Base-by-base conservation (phyloP, 2,113 vertebrate species). In the Gymnorhina tibicen region DNA sequence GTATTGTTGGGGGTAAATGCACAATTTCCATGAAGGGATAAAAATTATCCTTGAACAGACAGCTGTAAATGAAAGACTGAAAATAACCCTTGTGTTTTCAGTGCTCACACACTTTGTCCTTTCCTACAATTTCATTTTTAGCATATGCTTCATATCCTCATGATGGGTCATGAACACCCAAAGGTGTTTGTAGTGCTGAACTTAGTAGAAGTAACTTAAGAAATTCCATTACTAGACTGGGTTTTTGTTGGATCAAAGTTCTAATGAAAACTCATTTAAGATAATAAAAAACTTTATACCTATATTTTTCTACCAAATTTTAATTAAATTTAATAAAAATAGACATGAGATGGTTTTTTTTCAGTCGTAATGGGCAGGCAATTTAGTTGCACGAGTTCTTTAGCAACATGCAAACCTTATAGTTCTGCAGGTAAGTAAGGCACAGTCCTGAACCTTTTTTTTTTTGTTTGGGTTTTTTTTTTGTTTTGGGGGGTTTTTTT, bases 351-450 rank as follows among this genome's bases (percentile, higher is more conserved):
- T 26, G 6, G 16, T 0, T 3, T 13, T 9, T 74, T 75, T 66
- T n/a, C 33, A 35, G 7, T n/a, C 30, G 1, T 50, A 56, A 35
- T 30, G 28, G 19, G 28, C 16, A 72, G 47, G 4, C 11, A 66
- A 37, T 55, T 47, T 32, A 70, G 11, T 87, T 84, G 66, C 9
- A 59, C 26, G 26, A 49, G 18, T 18, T 53, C 42, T 52, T 79
- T 37, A 66, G 55, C 27, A 84, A 91, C 42, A 22, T 44, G 73
- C 56, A 87, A 96, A 35, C 28, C 59, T 69, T 68, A 86, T 7
- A 46, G n/a, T 35, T 81, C 50, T 78, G 91, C 35, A 92, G 73
- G 66, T 70, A 89, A 85, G 73, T 73, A 87, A 87, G 41, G 1
- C 33, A 26, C 74, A 91, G 93, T 88, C 5, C 39, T 72, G 21